Evolutionary conservation across 2,888 invertebrate species (phyloP), one percentile per base, ranked within the genome.

Genomic region (Acleris emargana): DNA sequence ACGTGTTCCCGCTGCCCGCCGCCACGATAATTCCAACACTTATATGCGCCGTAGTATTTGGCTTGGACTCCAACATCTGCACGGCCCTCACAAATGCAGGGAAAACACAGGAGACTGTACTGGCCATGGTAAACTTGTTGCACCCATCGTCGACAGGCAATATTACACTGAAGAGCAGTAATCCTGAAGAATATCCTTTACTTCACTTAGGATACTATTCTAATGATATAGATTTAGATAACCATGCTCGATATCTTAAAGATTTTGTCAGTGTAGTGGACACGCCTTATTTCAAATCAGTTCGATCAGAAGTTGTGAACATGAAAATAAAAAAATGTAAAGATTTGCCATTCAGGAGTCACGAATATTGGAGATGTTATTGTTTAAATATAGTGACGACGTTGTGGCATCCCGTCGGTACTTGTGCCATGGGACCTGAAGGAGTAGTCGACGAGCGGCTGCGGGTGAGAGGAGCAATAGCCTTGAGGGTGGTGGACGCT

Each of bases 341-440:
- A 4, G 13, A 38, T 38, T 38, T 38, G 38, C 38, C 38, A 38
- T 38, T 38, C 38, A 9, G 38, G 11, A 62, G 25, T 13, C 62
- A 57, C 32, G 51, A 62, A 11, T 63, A 63, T 57, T 63, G 62
- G 62, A 63, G 57, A 45, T 63, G 62, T 45, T 6, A 58, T 20
- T 17, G 32, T 2, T 22, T 63, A n/a, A 63, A 58, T 28, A 50
- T 38, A 20, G 62, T 20, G 9, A 13, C 62, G 3, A 43, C 57
- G 1, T 42, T 28, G 7, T 63, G 57, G 57, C 62, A 63, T 17
- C 51, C 51, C 1, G 51, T 32, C 3, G 62, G 62, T 22, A 58
- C 62, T 17, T 63, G 62, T 52, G 43, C 50, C 5, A 62, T 62
- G 62, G 62, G 62, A 2, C 57, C 51, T 1, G 18, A 32, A 7